Percentiles rank a stretch among this genome's conserved stretches.
Evolutionary conservation across 2,797 vertebrate species (phyloP).

Genomic region (Todus mexicanus): DNA sequence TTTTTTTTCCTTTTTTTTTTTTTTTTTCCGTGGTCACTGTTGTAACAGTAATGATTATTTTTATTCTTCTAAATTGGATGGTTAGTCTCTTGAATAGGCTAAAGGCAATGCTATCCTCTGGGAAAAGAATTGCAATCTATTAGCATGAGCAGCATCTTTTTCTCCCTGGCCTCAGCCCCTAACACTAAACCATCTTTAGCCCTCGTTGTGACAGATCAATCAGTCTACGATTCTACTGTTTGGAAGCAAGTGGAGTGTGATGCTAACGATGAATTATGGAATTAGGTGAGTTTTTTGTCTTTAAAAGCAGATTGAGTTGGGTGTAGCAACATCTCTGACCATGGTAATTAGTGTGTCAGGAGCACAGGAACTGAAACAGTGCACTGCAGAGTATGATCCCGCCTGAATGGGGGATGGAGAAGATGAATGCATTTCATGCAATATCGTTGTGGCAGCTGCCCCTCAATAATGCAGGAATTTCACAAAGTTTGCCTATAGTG

Average conservation of each 20-base stretch:
- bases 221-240: background rate
- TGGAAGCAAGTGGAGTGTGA: slow-evolving; percentile 18
- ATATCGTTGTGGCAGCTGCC: background rate
- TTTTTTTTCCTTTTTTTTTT: background rate
- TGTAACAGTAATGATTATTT: slow-evolving; percentile 33
- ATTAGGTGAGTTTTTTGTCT: background rate
- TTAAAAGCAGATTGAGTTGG: slow-evolving; percentile 8
- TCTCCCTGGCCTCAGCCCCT: background rate
- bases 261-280: slow-evolving; percentile 35
- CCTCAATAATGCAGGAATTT: background rate
- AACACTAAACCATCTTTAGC: slow-evolving; percentile 1
- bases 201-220: slow-evolving; percentile 27
- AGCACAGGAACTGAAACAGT: background rate
- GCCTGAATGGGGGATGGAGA: background rate
- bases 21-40: background rate
- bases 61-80: slow-evolving; percentile 46
- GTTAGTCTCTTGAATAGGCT: slow-evolving; percentile 23
- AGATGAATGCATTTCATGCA: background rate
- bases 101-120: background rate
- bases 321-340: background rate
- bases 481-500: background rate
- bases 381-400: background rate
- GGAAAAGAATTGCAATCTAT: slow-evolving; percentile 5
- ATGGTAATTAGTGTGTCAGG: background rate
- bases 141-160: slow-evolving; percentile 19